Evolutionary conservation across 2,888 invertebrate genomes (phyloP).

Genomic region (Drosophila colorata): DNA sequence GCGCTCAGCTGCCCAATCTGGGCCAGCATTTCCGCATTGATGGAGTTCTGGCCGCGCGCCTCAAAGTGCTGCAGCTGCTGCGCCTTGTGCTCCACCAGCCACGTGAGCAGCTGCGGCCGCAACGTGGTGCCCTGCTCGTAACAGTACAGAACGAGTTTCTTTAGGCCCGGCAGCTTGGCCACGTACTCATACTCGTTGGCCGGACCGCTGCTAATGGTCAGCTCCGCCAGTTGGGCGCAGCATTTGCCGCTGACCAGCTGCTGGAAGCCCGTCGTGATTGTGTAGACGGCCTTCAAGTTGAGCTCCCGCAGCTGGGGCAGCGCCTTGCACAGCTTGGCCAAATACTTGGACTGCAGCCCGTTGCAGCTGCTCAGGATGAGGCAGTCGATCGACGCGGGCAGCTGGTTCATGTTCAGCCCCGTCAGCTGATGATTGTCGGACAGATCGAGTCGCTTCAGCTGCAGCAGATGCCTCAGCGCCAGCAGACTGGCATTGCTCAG

Average conservation of each 20-base stretch:
- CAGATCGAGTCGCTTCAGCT: slow-evolving; percentile 25
- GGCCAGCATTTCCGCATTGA: slow-evolving; percentile 4
- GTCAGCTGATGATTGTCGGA: slow-evolving; percentile 34
- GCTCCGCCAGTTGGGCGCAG: slow-evolving; percentile 11
- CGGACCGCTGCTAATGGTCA: slow-evolving; percentile 17
- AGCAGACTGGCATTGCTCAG: slow-evolving; percentile 15
- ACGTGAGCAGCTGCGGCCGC: slow-evolving; percentile 15
- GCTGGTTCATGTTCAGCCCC: slow-evolving; percentile 25
- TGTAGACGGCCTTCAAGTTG: slow-evolving; percentile 23
- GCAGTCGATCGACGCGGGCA: slow-evolving; percentile 21
- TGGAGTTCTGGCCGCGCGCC: slow-evolving; percentile 26
- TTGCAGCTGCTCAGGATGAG: slow-evolving; percentile 23
- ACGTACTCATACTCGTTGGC: slow-evolving; percentile 34
- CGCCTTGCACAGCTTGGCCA: slow-evolving; percentile 19
- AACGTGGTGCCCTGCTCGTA: slow-evolving; percentile 13
- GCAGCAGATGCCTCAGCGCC: slow-evolving; percentile 6
- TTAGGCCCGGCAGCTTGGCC: slow-evolving; percentile 39
- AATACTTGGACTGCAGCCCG: slow-evolving; percentile 13
- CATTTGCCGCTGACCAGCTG: slow-evolving; percentile 10
- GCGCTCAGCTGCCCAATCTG: slow-evolving; percentile 18
- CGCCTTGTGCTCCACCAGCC: slow-evolving; percentile 39
- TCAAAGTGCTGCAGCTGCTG: slow-evolving; percentile 36
- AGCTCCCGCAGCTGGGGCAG: slow-evolving; percentile 19
- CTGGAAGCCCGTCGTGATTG: slow-evolving; percentile 15
- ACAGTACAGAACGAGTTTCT: slow-evolving; percentile 28